phyloP scores from a whole-genome alignment of 2,888 invertebrate genomes.

The Tridacna crocea region DNA sequence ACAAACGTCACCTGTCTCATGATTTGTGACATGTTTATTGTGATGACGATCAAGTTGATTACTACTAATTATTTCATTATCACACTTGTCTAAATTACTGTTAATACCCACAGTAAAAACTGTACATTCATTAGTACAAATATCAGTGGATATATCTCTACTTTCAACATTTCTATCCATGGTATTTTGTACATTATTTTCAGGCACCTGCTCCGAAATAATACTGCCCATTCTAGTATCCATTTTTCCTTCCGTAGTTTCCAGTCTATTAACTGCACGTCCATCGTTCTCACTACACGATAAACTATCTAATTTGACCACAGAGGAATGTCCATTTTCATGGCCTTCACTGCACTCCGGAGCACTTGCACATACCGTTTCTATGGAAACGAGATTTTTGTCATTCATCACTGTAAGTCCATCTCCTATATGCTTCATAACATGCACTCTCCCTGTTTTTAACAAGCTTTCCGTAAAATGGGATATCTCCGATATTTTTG shows the following conservation, averaged over 20 bases:
- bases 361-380: slow-evolving; percentile 31
- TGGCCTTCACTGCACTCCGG: slow-evolving; percentile 16
- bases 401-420: slow-evolving; percentile 9
- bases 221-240: no score
- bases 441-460: neutral
- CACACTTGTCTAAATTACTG: neutral
- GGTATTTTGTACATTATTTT: no score
- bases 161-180: no score
- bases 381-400: slow-evolving; percentile 29
- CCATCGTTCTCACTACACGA: slow-evolving; percentile 11
- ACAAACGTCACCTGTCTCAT: neutral
- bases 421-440: neutral
- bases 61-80: neutral
- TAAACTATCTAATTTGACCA: slow-evolving; percentile 22
- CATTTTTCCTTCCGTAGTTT: neutral
- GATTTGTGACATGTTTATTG: neutral
- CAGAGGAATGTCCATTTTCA: slow-evolving; percentile 18
- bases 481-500: slow-evolving; percentile 16
- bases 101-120: no score
- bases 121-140: no score
- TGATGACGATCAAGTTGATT: neutral
- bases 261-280: neutral
- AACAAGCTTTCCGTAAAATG: neutral
- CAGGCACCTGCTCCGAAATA: no score
- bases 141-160: no score